A percentile compares a stretch with the other conserved stretches of the same genome.
These are phyloP conservation scores for Pipistrellus pipistrellus DNA, from an alignment of 2,797 vertebrate genomes.

Conservation along the genomic window DNA sequence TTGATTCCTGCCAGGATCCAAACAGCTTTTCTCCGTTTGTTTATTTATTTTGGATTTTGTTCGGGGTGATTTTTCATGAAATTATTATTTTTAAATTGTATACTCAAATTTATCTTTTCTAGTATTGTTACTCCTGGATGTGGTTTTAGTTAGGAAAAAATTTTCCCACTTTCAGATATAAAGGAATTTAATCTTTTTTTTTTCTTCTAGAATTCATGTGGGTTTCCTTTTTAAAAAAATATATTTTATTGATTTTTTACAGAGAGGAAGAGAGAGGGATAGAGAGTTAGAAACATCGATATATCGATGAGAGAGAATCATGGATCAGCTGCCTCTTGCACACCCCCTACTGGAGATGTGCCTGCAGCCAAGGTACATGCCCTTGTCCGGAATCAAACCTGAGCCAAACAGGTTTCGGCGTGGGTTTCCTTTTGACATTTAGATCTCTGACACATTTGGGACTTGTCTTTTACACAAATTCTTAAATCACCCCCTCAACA, in stretches of 20 bases:
- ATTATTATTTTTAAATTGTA: not conserved
- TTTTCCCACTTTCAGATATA: not conserved
- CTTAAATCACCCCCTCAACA: not conserved
- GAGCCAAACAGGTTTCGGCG: no score
- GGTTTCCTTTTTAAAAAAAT: not conserved
- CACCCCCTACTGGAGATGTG: no score
- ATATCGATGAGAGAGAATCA: no score
- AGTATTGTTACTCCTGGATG: not conserved
- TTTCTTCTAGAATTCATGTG: not conserved
- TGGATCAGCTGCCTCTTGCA: no score
- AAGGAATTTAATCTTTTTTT: not conserved
- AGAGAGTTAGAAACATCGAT: no score
- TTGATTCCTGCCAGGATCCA: not conserved
- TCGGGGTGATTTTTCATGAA: not conserved
- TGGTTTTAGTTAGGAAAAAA: not conserved
- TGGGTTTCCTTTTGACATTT: constrained; percentile 4
- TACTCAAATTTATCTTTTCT: not conserved
- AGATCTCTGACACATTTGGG: not conserved
- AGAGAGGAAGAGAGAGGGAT: no score
- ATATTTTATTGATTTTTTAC: no score
- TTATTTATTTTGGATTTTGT: not conserved
- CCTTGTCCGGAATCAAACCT: no score
- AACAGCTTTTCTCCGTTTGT: not conserved
- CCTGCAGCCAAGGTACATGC: no score
- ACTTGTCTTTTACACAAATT: not conserved